These are phyloP conservation scores for Hymenochirus boettgeri DNA, from an alignment of 2,113 vertebrate genomes.

Conservation along the genomic window DNA sequence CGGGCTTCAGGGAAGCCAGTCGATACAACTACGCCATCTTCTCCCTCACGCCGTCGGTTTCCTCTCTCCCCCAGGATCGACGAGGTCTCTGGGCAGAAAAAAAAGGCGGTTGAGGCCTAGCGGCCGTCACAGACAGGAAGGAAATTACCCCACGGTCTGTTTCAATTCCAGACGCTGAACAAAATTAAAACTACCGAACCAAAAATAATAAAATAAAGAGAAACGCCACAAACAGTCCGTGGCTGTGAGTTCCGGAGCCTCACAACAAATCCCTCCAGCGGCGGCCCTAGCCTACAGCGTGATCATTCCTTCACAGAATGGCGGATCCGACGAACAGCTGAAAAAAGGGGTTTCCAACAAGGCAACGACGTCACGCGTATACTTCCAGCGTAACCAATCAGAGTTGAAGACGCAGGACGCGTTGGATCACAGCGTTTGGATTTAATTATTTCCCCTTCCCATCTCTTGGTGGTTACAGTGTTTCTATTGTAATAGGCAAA, in stretches of 20 bases:
- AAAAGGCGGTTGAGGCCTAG: not conserved
- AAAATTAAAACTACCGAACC: not conserved
- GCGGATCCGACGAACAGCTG: not conserved
- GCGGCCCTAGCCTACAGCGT: not conserved
- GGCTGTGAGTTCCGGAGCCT: not conserved
- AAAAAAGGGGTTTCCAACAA: slow-evolving; percentile 34
- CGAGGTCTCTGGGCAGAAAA: not conserved
- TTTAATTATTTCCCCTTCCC: too few relatives aligned
- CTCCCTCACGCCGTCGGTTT: not conserved
- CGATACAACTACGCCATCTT: not conserved
- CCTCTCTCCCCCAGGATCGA: too few relatives aligned
- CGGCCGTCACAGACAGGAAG: slow-evolving; percentile 36
- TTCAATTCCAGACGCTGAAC: slow-evolving; percentile 36
- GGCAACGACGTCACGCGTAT: not conserved
- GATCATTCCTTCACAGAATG: slow-evolving; percentile 1
- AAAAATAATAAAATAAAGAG: not conserved
- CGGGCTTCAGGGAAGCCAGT: not conserved
- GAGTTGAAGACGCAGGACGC: too few relatives aligned
- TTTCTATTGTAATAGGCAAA: too few relatives aligned
- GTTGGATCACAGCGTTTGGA: too few relatives aligned
- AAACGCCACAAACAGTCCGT: not conserved
- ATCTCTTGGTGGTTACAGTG: too few relatives aligned
- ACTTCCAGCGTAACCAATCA: too few relatives aligned
- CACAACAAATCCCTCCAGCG: not conserved
- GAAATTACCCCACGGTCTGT: too few relatives aligned